A percentile compares a stretch with the other conserved stretches of the same genome.
These are phyloP conservation scores for Chelonoidis abingdonii DNA, from an alignment of 2,113 vertebrate genomes.

Conservation along the genomic window DNA sequence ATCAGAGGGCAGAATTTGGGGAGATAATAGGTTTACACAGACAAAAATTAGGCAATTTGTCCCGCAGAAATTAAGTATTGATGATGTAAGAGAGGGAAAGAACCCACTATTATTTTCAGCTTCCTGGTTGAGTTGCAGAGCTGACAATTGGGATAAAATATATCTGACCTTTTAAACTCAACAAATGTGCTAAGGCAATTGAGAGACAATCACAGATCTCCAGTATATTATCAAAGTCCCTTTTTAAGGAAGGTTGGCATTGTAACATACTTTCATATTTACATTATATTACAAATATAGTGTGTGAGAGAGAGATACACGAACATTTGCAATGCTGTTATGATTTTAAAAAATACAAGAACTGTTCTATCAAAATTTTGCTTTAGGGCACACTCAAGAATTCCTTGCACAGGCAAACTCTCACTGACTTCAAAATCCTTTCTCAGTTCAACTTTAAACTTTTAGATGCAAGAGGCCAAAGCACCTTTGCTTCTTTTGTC, in stretches of 20 bases:
- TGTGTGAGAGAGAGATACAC: not conserved
- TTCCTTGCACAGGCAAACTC: conserved; percentile 1
- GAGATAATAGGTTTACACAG: not conserved
- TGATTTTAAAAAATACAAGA: not conserved
- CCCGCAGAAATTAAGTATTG: not conserved
- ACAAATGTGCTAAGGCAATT: not conserved
- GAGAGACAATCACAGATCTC: not conserved
- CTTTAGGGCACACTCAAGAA: not conserved
- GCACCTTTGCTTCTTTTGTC: not conserved
- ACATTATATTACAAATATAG: not conserved
- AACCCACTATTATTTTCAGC: not conserved
- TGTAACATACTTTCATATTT: not conserved
- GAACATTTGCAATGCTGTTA: accelerated
- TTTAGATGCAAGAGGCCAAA: not conserved
- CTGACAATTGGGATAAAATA: not conserved
- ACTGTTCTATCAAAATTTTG: not conserved
- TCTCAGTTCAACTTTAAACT: not conserved
- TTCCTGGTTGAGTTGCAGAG: not conserved
- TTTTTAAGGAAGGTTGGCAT: not conserved
- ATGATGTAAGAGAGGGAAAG: not conserved
- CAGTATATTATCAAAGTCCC: not conserved
- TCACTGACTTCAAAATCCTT: not conserved
- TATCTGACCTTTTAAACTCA: not conserved
- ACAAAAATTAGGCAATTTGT: not conserved
- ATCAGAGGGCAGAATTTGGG: not conserved